A percentile compares a stretch with the other conserved stretches of the same genome.
These are phyloP conservation scores for Pocota personata DNA, from an alignment of 2,888 invertebrate genomes.

Conservation along the genomic window DNA sequence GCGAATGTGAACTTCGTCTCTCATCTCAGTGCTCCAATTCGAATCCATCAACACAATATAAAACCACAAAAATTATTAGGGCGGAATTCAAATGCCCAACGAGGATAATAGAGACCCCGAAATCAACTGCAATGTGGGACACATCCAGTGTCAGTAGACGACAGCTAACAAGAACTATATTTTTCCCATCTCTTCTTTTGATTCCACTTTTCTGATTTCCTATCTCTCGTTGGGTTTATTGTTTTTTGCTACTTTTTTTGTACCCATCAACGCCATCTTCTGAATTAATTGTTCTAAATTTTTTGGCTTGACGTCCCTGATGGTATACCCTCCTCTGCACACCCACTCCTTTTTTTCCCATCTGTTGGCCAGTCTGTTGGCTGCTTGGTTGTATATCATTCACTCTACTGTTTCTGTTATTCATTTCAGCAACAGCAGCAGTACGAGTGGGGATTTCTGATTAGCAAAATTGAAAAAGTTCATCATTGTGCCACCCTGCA, in stretches of 20 bases:
- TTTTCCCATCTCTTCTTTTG: neutral
- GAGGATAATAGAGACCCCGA: conserved; percentile 57
- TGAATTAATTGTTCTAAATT: conserved; percentile 74
- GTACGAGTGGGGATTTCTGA: conserved; percentile 68
- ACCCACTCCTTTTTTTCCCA: neutral
- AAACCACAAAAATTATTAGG: conserved; percentile 62
- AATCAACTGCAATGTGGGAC: conserved; percentile 66
- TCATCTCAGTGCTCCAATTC: conserved; percentile 3
- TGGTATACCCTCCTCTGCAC: too few species aligned
- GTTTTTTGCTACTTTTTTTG: neutral
- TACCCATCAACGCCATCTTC: conserved; percentile 63
- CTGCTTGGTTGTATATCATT: conserved; percentile 53
- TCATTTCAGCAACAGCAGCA: conserved; percentile 45
- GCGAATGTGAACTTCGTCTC: neutral
- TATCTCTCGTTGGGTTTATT: conserved; percentile 17
- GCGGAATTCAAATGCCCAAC: conserved; percentile 70
- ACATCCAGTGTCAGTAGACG: conserved; percentile 46
- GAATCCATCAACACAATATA: conserved; percentile 50
- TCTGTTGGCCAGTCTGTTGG: conserved; percentile 9
- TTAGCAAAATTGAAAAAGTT: conserved; percentile 73
- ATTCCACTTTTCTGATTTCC: conserved; percentile 26
- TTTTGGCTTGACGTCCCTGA: conserved; percentile 63
- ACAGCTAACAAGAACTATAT: conserved; percentile 52
- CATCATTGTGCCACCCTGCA: conserved; percentile 59
- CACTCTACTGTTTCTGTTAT: conserved; percentile 67